phyloP scores from a whole-genome alignment of 2,113 vertebrate species.

The Prolemur simus region DNA sequence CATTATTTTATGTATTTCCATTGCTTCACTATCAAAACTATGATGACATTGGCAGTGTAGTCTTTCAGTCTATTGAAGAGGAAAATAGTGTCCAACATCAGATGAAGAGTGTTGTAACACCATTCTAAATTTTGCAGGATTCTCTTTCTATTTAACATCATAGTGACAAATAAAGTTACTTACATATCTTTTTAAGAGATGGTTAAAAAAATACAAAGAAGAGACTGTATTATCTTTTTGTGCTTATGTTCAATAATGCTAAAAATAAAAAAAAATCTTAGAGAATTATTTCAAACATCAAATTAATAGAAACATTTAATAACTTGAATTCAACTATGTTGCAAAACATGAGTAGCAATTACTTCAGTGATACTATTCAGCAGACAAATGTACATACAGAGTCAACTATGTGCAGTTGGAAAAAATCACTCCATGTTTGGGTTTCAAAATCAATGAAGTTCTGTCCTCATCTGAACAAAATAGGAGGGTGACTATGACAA shows the following conservation, averaged over 20 bases:
- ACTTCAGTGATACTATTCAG: not conserved
- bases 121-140: not conserved
- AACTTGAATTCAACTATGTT: not conserved
- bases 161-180: not conserved
- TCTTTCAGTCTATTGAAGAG: not conserved
- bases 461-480: not conserved
- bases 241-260: not conserved
- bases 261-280: not conserved
- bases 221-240: not conserved
- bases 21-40: conserved; percentile 34
- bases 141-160: not conserved
- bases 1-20: conserved; percentile 28
- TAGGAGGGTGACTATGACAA: fast-evolving
- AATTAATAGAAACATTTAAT: not conserved
- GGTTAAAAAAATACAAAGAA: not conserved
- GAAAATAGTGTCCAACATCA: not conserved
- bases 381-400: not conserved
- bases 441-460: not conserved
- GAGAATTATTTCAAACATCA: not conserved
- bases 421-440: not conserved
- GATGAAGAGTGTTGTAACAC: not conserved
- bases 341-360: not conserved
- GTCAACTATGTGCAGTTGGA: no score
- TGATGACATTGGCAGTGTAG: not conserved
- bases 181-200: not conserved